A percentile compares a stretch with the other conserved stretches of the same genome.
Conservation (phyloP, 2,797 vertebrate genomes). For the Rhinatrema bivittatum region DNA sequence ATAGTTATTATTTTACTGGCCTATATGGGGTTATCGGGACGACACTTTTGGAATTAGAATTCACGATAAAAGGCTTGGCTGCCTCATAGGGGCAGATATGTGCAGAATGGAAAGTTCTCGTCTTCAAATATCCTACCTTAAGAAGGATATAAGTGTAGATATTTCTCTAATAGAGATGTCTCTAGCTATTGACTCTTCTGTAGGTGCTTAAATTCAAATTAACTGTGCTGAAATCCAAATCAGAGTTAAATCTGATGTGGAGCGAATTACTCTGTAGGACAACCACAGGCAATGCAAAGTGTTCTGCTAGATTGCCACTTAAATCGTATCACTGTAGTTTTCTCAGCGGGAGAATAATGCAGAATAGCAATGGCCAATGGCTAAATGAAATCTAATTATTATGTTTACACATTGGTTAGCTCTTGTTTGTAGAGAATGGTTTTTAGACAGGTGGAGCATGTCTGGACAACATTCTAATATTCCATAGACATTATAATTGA, state of each 20-base stretch:
- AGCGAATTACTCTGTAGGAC: slow-evolving; percentile 29
- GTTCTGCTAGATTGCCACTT: slow-evolving; percentile 29
- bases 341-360: slow-evolving; percentile 7
- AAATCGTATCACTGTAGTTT: slow-evolving; percentile 29
- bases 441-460: slow-evolving; percentile 29
- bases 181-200: slow-evolving; percentile 29
- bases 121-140: too few relatives aligned
- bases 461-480: too few relatives aligned
- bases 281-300: slow-evolving; percentile 29
- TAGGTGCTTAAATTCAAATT: slow-evolving; percentile 44
- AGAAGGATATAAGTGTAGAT: too few relatives aligned
- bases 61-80: too few relatives aligned
- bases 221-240: slow-evolving; percentile 42
- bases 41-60: too few relatives aligned
- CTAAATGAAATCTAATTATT: slow-evolving; percentile 47
- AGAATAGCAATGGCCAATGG: slow-evolving; percentile 27
- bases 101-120: too few relatives aligned
- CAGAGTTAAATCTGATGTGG: slow-evolving; percentile 43
- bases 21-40: too few relatives aligned
- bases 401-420: slow-evolving; percentile 21
- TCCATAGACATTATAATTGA: too few relatives aligned
- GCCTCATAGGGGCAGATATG: too few relatives aligned
- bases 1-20: too few relatives aligned
- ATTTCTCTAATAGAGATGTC: slow-evolving; percentile 19
- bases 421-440: slow-evolving; percentile 37